These are phyloP conservation scores for Polymixis flavicincta DNA, from an alignment of 2,888 invertebrate species.

Conservation along the genomic window DNA sequence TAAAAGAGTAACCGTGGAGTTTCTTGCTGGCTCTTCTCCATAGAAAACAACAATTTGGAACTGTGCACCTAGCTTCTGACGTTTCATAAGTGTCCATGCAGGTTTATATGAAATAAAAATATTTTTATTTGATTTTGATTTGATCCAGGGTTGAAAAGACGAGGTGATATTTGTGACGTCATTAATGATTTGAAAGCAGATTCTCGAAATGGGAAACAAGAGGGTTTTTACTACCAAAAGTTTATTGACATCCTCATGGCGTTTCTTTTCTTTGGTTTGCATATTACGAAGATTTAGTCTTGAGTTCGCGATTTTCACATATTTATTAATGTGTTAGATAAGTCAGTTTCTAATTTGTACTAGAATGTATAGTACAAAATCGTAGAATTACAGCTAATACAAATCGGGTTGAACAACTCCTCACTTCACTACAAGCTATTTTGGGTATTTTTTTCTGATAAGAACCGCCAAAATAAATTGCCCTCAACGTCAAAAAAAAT, in stretches of 20 bases:
- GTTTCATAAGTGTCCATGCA: too few relatives aligned
- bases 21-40: too few relatives aligned
- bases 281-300: slow-evolving; percentile 1
- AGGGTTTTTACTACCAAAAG: not conserved
- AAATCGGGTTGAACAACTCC: not conserved
- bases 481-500: not conserved
- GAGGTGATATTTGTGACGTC: not conserved
- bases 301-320: not conserved
- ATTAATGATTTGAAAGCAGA: not conserved
- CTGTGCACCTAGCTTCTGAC: too few relatives aligned
- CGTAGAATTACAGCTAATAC: not conserved
- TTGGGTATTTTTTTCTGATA: not conserved
- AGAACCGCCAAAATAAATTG: not conserved
- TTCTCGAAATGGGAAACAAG: not conserved
- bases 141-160: not conserved
- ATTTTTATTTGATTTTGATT: too few relatives aligned
- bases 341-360: not conserved
- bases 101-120: too few relatives aligned
- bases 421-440: not conserved
- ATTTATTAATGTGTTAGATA: not conserved
- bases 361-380: not conserved
- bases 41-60: too few relatives aligned
- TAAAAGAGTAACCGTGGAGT: too few relatives aligned
- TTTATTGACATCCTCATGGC: not conserved
- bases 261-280: not conserved